Percentiles rank a stretch among this genome's conserved stretches.
Conservation (phyloP, 2,797 vertebrate genomes). For the Tenualosa ilisha region DNA sequence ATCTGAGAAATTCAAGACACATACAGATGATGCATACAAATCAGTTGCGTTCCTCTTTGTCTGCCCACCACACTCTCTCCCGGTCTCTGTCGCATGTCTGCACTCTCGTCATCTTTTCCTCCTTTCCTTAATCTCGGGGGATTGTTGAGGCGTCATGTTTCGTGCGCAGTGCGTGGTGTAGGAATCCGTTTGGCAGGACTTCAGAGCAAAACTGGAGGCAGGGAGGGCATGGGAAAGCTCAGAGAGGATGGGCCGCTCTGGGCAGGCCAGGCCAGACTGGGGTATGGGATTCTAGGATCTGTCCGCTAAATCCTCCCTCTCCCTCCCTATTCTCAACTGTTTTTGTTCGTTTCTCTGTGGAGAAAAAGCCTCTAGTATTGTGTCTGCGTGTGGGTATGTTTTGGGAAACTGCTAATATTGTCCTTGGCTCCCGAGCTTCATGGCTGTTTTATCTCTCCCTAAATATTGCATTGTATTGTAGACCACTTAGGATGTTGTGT, state of each 20-base stretch:
- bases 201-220: background rate
- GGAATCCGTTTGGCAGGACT: background rate
- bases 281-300: background rate
- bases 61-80: background rate
- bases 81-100: background rate
- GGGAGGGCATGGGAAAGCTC: background rate
- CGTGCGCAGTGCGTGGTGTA: background rate
- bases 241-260: background rate
- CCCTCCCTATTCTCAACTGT: background rate
- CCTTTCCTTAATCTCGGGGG: background rate
- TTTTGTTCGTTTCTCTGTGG: background rate
- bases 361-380: background rate
- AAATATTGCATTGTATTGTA: background rate
- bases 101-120: background rate
- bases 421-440: background rate
- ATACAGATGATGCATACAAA: background rate
- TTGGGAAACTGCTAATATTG: background rate
- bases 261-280: background rate
- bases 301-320: background rate
- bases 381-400: background rate
- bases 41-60: background rate
- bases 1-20: background rate
- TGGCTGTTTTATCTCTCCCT: background rate
- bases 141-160: conserved; percentile 9
- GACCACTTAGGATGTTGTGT: background rate